Evolutionary conservation across 2,113 vertebrate genomes (phyloP), one percentile per base, ranked within the genome.

Genomic region (Atractosteus spatula): DNA sequence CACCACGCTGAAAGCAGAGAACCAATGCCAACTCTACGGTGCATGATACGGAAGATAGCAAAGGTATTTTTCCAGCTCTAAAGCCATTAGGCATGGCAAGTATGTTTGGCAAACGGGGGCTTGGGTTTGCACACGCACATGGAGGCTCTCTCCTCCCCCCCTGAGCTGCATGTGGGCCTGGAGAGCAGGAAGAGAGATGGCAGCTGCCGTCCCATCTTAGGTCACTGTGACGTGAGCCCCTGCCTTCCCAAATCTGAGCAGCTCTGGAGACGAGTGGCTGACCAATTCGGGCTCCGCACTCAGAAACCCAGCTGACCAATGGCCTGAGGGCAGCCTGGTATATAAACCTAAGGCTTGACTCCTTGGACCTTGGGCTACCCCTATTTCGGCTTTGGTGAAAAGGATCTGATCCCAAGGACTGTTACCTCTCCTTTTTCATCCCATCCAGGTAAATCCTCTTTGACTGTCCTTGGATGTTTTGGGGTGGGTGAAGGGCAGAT

Each of bases 351-450:
- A 76, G 84, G 81, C 77, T 79, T 64, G 83, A 85, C 79, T 82
- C 80, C 89, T 84, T 74, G 70, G 85, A 76, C 88, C 84, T 85
- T 89, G 91, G 91, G 91, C 89, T 82, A 89, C 89, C 81, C 91
- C 76, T 90, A 87, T 82, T 89, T 85, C 86, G 87, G 81, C 87
- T 85, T 89, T 82, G 90, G 89, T 89, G 85, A 76, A 90, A 85
- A 92, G 88, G 89, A 90, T 84, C 87, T 91, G 91, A 93, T 92
- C 91, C 91, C 91, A 70, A 89, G 89, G 91, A 87, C 82, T 90
- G 85, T 91, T 91, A 87, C 88, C 68, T 80, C 88, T 89, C 82
- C 84, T 90, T 89, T 86, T 88, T 90, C 62, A 8, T 64, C 84
- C 82, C 77, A 66, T 87, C 71, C 89, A 93, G 91, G 91, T 93